These are phyloP conservation scores for Brienomyrus brachyistius DNA, from an alignment of 2,113 vertebrate genomes.

Conservation along the genomic window DNA sequence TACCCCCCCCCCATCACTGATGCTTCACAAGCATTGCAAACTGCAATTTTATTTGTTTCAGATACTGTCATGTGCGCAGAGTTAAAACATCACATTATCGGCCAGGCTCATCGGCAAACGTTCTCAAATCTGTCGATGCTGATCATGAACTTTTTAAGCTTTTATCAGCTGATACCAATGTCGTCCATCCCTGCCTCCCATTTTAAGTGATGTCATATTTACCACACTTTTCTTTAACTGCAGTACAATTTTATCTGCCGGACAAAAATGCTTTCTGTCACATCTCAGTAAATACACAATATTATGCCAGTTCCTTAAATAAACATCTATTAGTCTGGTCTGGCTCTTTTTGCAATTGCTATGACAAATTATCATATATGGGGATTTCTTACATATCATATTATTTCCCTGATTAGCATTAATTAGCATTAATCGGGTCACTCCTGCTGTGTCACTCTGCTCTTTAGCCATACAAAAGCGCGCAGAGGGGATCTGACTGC, in stretches of 20 bases:
- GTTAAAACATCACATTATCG: neutral
- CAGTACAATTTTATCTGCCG: neutral
- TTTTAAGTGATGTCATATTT: neutral
- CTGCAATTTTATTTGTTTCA: neutral
- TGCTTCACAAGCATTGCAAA: neutral
- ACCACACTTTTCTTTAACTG: neutral
- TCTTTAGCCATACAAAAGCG: neutral
- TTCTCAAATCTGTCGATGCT: neutral
- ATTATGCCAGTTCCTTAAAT: neutral
- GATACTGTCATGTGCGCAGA: neutral
- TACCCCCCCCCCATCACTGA: neutral
- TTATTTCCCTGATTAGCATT: neutral
- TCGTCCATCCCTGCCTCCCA: neutral
- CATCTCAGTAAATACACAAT: neutral
- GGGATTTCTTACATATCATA: neutral
- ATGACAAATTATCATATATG: neutral
- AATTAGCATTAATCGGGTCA: neutral
- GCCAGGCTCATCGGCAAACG: neutral
- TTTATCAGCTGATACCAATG: neutral
- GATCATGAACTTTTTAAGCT: neutral
- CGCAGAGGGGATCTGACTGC: neutral
- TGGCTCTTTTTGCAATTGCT: neutral
- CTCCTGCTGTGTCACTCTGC: neutral
- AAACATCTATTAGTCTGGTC: neutral
- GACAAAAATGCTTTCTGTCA: neutral